A percentile compares a stretch with the other conserved stretches of the same genome.
Conservation (phyloP, 1,140 invertebrate genomes). For the Colletes gigas region DNA sequence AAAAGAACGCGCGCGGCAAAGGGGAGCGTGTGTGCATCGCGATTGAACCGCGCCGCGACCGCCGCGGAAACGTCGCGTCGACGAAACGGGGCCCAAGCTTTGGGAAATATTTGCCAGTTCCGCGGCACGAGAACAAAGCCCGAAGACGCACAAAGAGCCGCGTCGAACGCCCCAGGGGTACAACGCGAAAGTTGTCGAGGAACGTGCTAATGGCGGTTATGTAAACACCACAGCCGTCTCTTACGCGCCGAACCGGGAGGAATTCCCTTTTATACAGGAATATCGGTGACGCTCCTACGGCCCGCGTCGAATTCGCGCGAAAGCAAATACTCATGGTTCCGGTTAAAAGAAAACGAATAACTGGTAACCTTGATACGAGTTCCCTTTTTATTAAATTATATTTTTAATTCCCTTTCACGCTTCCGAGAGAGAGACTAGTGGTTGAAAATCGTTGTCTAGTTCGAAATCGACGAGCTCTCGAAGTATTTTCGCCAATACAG, state of each 20-base stretch:
- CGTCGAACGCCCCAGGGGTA: neutral
- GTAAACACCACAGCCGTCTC: neutral
- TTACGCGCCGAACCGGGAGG: neutral
- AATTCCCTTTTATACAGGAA: neutral
- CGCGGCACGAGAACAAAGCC: neutral
- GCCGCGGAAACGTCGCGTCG: neutral
- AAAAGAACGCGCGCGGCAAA: neutral
- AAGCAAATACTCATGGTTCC: neutral
- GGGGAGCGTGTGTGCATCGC: neutral
- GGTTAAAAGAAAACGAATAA: neutral
- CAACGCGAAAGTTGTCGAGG: neutral
- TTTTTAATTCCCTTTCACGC: no score
- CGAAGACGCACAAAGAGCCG: constrained; percentile 13
- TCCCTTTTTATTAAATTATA: no score
- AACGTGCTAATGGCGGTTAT: constrained; percentile 6
- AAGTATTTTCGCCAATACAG: no score
- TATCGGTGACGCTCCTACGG: neutral
- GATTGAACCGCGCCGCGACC: constrained; percentile 12
- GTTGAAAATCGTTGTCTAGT: no score
- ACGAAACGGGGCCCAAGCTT: neutral
- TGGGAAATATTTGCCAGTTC: constrained; percentile 15
- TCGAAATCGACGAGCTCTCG: no score
- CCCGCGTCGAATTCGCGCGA: neutral
- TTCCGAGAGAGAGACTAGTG: no score
- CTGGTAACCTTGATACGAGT: no score